Percentiles rank a stretch among this genome's conserved stretches.
Evolutionary conservation across 2,113 vertebrate species (phyloP).

Genomic region (Apodemus sylvaticus): DNA sequence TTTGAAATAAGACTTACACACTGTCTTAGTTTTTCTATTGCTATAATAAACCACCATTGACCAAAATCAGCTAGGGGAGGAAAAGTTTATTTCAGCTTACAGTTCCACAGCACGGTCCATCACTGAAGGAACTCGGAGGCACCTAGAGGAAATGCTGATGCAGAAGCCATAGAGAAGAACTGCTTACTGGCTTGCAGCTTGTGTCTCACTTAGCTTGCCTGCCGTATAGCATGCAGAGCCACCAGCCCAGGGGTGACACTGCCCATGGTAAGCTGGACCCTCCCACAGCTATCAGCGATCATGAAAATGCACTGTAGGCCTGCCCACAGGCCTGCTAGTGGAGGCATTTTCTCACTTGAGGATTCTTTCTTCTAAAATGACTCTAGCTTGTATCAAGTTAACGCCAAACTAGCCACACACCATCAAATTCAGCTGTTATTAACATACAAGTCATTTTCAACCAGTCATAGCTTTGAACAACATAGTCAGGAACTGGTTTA

Average conservation of each 20-base stretch:
- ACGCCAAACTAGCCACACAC: not conserved
- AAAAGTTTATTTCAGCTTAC: not conserved
- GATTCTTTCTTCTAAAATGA: not conserved
- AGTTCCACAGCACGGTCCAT: not conserved
- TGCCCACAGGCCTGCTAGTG: not conserved
- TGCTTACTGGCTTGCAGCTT: not conserved
- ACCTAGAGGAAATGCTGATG: not conserved
- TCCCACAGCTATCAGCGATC: not conserved
- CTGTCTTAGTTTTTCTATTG: not conserved
- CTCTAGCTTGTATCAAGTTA: not conserved
- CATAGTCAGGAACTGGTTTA: not conserved
- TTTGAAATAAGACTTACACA: not conserved
- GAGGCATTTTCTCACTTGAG: not conserved
- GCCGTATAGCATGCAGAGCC: not conserved
- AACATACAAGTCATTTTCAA: not conserved
- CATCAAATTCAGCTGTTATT: fast-evolving
- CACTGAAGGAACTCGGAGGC: not conserved
- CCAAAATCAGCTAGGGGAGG: not conserved
- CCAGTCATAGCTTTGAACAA: not conserved
- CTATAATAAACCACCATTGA: not conserved
- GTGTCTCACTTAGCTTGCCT: not conserved
- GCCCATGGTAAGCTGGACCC: not conserved
- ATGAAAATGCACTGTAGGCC: not conserved
- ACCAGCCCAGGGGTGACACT: not conserved
- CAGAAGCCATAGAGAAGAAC: not conserved